Evolutionary conservation across 2,888 invertebrate species (phyloP).

Genomic region (Scelioninae gen. 1): DNA sequence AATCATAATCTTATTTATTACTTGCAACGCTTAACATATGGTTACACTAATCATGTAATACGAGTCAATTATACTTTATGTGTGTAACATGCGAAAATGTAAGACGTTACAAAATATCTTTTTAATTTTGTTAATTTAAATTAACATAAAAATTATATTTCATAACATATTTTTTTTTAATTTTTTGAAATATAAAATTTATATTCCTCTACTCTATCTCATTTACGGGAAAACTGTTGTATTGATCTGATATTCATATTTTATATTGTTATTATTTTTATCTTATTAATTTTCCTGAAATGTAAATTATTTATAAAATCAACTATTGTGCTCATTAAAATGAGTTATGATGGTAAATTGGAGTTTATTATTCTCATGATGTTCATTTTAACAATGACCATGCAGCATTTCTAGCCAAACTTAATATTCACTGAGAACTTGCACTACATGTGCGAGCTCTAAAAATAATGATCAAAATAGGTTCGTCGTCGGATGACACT

Average conservation of each 20-base stretch:
- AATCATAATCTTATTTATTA: slow-evolving; percentile 69
- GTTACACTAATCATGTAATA: slow-evolving; percentile 66
- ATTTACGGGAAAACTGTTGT: too few species aligned
- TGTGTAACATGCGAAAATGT: slow-evolving; percentile 50
- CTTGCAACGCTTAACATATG: slow-evolving; percentile 47
- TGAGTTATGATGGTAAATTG: too few species aligned
- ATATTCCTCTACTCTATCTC: too few species aligned
- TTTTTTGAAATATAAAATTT: too few species aligned
- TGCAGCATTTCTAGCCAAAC: slow-evolving; percentile 31
- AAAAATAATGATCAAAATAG: slow-evolving; percentile 68
- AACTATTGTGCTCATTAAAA: background rate
- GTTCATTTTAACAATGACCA: slow-evolving; percentile 33
- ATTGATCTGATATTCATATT: too few species aligned
- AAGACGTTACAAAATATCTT: slow-evolving; percentile 27
- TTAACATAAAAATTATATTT: background rate
- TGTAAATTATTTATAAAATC: background rate
- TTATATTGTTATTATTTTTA: too few species aligned
- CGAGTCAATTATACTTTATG: slow-evolving; percentile 65
- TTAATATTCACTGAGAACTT: slow-evolving; percentile 36
- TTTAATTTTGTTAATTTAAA: background rate
- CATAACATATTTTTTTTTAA: background rate
- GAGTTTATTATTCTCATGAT: background rate
- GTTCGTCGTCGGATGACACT: slow-evolving; percentile 56
- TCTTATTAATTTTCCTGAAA: too few species aligned
- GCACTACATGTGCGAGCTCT: slow-evolving; percentile 40